Conservation (phyloP, 2,797 vertebrate genomes). For the Sebastes vulpes region DNA sequence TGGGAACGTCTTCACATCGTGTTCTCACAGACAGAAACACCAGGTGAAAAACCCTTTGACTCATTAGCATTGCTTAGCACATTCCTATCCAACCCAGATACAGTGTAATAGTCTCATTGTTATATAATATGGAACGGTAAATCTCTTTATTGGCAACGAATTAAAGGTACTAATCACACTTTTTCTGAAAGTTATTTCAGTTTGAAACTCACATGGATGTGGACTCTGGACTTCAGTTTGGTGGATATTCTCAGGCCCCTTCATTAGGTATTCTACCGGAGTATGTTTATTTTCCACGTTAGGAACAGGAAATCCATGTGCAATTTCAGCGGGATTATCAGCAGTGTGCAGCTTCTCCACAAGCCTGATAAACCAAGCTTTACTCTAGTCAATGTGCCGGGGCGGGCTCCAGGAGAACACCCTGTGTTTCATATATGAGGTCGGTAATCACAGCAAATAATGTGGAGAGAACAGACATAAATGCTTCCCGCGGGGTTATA, state of each 20-base stretch:
- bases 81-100: neutral
- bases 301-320: constrained; percentile 80
- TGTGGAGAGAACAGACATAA: constrained; percentile 6
- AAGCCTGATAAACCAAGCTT: constrained; percentile 60
- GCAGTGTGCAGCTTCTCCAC: constrained; percentile 62
- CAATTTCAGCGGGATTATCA: constrained; percentile 81
- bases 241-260: neutral
- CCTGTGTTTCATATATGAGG: constrained; percentile 26
- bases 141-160: constrained; percentile 1
- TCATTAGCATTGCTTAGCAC: constrained; percentile 6
- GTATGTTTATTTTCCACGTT: constrained; percentile 72
- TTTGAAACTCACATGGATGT: constrained; percentile 2
- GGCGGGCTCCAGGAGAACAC: constrained; percentile 15
- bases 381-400: constrained; percentile 38
- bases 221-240: neutral
- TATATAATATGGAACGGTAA: neutral
- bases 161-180: neutral
- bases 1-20: neutral
- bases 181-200: neutral
- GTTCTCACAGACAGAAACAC: constrained; percentile 9
- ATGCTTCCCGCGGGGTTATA: neutral
- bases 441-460: constrained; percentile 21
- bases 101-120: neutral
- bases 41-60: neutral
- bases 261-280: constrained; percentile 59